Base-by-base conservation (phyloP, 2,113 vertebrate species). In the Corapipo altera region DNA sequence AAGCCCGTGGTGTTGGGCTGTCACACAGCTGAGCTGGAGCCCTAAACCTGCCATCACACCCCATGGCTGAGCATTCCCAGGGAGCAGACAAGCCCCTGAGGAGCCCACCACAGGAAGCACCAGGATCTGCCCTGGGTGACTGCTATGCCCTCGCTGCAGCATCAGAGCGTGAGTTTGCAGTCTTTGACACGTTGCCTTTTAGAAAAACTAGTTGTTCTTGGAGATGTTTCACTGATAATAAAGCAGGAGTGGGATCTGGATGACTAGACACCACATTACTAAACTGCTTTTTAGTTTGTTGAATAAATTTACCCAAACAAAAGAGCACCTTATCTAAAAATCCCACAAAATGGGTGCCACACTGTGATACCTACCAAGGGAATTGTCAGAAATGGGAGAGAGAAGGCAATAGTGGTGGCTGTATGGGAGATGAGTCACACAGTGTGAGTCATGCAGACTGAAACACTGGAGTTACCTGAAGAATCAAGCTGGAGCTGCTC, bases 261-360 rank as follows among this genome's bases (percentile, higher is more conserved):
- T 79, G 76, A 66, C 58, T 73, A 92, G 89, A 88, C 72, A 83
- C 35, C 75, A 72, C 54, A 17, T 48, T 52, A 61, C 4, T 6
- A 37, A 88, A 51, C 54, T 44, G 71, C 35, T 83, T 64, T 79
- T 81, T 18, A 78, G 54, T 69, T 86, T 59, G 33, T 65, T 93
- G 88, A 61, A 87, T 73, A 74, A 33, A 57, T 83, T 89, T 43
- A 44, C 46, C 55, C 48, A 83, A 83, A 71, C n/a, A 76, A 84
- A 87, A 64, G 52, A 54, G 54, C 18, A 58, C 28, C 30, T 86
- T 57, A 49, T 73, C 59, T 37, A 78, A 87, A 89, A 81, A 61
- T 61, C 64, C 81, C 77, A 52, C 55, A 77, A 61, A 69, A 89
- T 33, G 62, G 32, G 73, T 69, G 44, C 33, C 39, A 43, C 52